Evolutionary conservation across 2,113 vertebrate species (phyloP), one percentile per base, ranked within the genome.

Genomic region (Gopherus evgoodei): DNA sequence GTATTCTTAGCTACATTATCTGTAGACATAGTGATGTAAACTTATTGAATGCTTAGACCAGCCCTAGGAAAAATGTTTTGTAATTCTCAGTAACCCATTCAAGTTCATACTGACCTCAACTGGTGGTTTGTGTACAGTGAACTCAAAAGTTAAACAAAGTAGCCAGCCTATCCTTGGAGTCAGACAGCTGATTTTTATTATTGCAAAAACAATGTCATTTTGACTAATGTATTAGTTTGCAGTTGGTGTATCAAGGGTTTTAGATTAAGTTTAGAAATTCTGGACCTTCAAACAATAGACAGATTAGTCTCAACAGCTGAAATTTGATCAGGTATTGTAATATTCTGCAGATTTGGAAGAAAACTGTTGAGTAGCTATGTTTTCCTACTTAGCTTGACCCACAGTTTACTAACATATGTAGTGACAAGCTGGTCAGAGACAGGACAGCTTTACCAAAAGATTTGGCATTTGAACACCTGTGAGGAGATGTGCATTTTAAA

Each of bases 391-490:
- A 31, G 8, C 85, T 87, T 84, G 91, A 76, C 86, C 50, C 87
- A 88, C 78, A 11, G 84, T 95, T 94, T 95, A 89, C 81, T 75
- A 92, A 84, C 88, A 87, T 90, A 75, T 59, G 47, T 17, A 85
- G 90, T 96, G 96, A 97, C 95, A 95, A 93, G 90, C 87, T 89
- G 96, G 11, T 1, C 86, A 84, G 93, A 91, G 8, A 72, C 69
- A 93, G 96, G 93, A 95, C 96, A 97, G 96, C 91, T 97, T 96
- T 88, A 4, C 17, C 84, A 12, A 31, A 96, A 94, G 96, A 96
- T 96, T 90, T 93, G 69, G 80, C 95, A 54, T 81, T 94, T 95
- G 95, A 96, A 97, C 96, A 97, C 97, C 97, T 97, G 96, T 95
- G 97, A 91, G 84, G 84, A 96, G 95, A 95, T 96, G 96, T 96